Evolutionary conservation across 2,888 invertebrate species (phyloP).

Genomic region (Heliconius cydno): DNA sequence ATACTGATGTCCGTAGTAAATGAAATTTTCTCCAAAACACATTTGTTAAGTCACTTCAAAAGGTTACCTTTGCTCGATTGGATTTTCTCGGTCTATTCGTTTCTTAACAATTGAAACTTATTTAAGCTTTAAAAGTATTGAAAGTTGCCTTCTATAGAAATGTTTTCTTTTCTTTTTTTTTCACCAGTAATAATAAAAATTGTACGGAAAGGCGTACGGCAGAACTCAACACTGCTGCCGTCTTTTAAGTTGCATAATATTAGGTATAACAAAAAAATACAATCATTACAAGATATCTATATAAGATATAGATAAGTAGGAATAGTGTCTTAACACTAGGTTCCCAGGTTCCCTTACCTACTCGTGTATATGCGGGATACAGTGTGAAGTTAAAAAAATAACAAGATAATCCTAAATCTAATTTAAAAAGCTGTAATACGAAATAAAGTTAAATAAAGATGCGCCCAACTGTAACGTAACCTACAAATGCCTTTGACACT

Average conservation of each 20-base stretch:
- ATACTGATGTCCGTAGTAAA: neutral
- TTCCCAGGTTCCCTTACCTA: neutral
- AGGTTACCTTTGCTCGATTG: conserved; percentile 6
- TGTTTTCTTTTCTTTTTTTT: neutral
- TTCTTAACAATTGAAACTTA: neutral
- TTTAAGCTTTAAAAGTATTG: conserved; percentile 10
- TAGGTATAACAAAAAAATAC: too few species aligned
- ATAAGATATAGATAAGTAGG: neutral
- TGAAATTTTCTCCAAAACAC: conserved; percentile 10
- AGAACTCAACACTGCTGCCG: too few species aligned
- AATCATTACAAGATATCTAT: too few species aligned
- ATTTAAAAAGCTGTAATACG: neutral
- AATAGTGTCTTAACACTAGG: neutral
- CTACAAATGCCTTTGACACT: conserved; percentile 41
- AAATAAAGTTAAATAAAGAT: conserved; percentile 15
- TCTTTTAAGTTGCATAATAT: too few species aligned
- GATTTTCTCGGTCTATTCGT: neutral
- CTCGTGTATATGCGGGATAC: too few species aligned
- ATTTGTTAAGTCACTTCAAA: conserved; percentile 9
- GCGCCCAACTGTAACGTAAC: conserved; percentile 29
- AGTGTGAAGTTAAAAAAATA: neutral
- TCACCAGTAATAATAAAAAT: neutral
- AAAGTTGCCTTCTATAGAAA: neutral
- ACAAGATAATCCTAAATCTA: neutral
- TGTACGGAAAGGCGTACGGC: too few species aligned